A percentile compares a stretch with the other conserved stretches of the same genome.
These are phyloP conservation scores for Ranitomeya imitator DNA, from an alignment of 2,113 vertebrate genomes.

Conservation along the genomic window DNA sequence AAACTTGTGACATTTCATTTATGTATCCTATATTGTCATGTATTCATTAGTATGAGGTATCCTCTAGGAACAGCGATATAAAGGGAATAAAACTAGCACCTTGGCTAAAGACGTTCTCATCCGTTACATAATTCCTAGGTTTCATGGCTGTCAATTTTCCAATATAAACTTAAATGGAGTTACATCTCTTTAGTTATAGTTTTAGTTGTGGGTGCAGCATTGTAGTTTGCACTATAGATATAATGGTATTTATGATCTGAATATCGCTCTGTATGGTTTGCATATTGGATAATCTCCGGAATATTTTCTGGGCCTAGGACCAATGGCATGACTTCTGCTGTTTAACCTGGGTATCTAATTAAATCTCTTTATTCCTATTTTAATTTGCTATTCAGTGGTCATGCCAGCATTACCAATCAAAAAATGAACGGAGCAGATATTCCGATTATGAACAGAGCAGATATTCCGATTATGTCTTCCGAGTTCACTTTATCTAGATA, in stretches of 20 bases:
- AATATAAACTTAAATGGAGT: constrained; percentile 1
- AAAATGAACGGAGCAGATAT: constrained; percentile 24
- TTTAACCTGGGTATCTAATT: not conserved
- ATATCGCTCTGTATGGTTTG: constrained; percentile 2
- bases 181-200: constrained; percentile 35
- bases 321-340: not conserved
- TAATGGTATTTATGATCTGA: constrained; percentile 23
- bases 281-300: not conserved
- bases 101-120: not conserved
- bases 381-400: not conserved
- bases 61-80: not conserved
- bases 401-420: not conserved
- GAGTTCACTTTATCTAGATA: not conserved
- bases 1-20: not conserved
- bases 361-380: not conserved
- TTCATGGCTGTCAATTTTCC: constrained; percentile 26
- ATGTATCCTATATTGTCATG: too few species aligned
- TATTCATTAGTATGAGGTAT: too few species aligned
- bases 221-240: not conserved
- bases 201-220: not conserved
- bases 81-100: not conserved
- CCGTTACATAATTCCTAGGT: not conserved
- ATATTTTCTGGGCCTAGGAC: not conserved
- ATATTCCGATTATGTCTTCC: constrained; percentile 47
- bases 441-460: constrained; percentile 22